Conservation (phyloP, 2,113 vertebrate species). For the Spheniscus mendiculus region DNA sequence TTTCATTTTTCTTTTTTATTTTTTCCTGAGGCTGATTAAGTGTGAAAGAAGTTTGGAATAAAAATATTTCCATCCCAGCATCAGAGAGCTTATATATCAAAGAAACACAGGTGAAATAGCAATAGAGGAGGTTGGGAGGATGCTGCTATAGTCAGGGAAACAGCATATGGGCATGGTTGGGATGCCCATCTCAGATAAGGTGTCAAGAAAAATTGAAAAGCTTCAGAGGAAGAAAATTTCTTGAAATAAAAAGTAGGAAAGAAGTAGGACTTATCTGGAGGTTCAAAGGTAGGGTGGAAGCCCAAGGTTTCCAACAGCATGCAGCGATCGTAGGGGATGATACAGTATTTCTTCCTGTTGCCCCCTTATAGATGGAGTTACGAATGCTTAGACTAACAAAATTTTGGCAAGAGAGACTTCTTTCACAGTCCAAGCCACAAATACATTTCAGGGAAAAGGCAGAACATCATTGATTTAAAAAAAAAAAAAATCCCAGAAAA, state of each 20-base stretch:
- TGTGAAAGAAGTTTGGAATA: not conserved
- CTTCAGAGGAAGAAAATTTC: not conserved
- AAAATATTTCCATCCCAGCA: not conserved
- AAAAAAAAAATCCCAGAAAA: constrained; percentile 13
- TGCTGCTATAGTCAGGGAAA: not conserved
- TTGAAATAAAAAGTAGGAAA: not conserved
- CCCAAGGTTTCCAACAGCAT: not conserved
- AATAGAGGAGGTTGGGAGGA: not conserved
- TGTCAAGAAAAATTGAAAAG: not conserved
- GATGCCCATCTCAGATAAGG: not conserved
- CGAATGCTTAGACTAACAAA: not conserved
- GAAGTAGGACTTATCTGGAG: not conserved
- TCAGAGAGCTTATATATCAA: not conserved
- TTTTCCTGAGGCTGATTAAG: not conserved
- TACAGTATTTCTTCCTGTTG: not conserved
- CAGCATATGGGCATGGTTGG: fast-evolving
- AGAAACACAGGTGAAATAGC: not conserved
- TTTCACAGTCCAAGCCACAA: not conserved
- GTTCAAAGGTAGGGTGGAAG: not conserved
- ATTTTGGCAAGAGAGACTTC: not conserved
- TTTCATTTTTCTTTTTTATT: not conserved
- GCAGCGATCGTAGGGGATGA: fast-evolving
- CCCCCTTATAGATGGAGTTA: not conserved
- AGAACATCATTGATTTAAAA: not conserved
- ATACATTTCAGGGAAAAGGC: constrained; percentile 16